Evolutionary conservation across 2,797 vertebrate genomes (phyloP), one percentile per base, ranked within the genome.

Genomic region (Columba guinea): DNA sequence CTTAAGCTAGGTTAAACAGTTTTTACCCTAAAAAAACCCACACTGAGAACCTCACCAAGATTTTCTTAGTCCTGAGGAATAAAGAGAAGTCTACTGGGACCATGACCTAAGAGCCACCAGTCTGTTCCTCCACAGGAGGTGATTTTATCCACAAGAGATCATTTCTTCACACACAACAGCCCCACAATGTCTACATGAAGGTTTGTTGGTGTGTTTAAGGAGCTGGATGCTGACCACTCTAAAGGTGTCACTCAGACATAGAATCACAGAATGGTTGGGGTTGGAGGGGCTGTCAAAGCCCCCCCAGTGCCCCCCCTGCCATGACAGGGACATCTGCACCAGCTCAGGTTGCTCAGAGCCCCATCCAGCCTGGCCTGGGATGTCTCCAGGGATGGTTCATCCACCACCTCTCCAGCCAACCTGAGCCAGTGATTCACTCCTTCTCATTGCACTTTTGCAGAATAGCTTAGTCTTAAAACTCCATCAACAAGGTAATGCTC

Each of bases 101-200:
- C 19, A 32, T 6, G 10, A 44, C 39, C 39, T n/a, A 16, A 0
- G 2, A 48, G 34, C 46, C 7, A 26, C 5, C 48, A 19, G 34
- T 9, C 37, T 32, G 0, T 10, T 68, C 60, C 51, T 41, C 62
- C 18, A 7, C 23, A 11, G 34, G 11, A 52, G 8, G 3, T 3
- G 21, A 23, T 17, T 75, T 49, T 32, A 60, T 2, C 51, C 35
- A 34, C 28, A 53, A 8, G 7, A 44, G 39, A 37, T 5, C 30
- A 4, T 39, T 58, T 41, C 64, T 65, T 48, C 39, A 35, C 22
- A 32, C 19, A 12, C 30, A 19, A 10, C 26, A 51, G 4, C 53
- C 63, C 22, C 23, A 32, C 30, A 18, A 2, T 0, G 1, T 4
- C 48, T 15, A 5, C 7, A 3, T 7, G 16, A n/a, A 34, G 8